Base-by-base conservation (phyloP, 2,888 invertebrate genomes). In the Trissonchulus sp. region DNA sequence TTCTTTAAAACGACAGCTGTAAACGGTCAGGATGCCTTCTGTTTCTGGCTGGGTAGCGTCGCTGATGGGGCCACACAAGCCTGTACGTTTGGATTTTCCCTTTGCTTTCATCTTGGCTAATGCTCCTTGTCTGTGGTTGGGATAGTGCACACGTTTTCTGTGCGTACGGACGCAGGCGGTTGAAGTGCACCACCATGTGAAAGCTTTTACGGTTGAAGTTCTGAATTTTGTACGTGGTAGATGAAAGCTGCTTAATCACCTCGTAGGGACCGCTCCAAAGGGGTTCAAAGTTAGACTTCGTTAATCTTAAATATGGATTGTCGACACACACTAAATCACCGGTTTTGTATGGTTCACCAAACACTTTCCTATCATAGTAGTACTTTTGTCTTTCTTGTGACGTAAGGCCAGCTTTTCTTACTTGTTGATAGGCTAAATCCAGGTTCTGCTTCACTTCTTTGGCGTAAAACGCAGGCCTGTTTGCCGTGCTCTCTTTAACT, bases 1-100 rank as follows among this genome's bases (percentile, higher is more conserved):
- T 48, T 48, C 48, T 48, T 48, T 48, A 48, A 48, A 48, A 48
- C 23, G 48, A 48, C 48, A 48, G 48, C 23, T 48, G 48, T 48
- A 48, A 23, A 8, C 48, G 8, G 23, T 48, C 23, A 15, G 48
- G 48, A 48, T 8, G 48, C 23, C 48, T 48, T 48, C 48, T n/a
- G n/a, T 23, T 48, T 15, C 48, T 48, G 48, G 48, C 8, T 48
- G 48, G 48, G 23, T 48, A 48, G 8, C 48, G n/a, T n/a, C n/a
- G n/a, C n/a, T n/a, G n/a, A n/a, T n/a, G n/a, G n/a, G n/a, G n/a
- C n/a, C n/a, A n/a, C n/a, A n/a, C n/a, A n/a, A n/a, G n/a, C n/a
- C n/a, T n/a, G n/a, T n/a, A n/a, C n/a, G n/a, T n/a, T n/a, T n/a
- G n/a, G n/a, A n/a, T n/a, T n/a, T n/a, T n/a, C n/a, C n/a, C n/a